Percentiles rank a stretch among this genome's conserved stretches.
phyloP scores from a whole-genome alignment of 1,140 invertebrate genomes.

The Platorchestia sp. region DNA sequence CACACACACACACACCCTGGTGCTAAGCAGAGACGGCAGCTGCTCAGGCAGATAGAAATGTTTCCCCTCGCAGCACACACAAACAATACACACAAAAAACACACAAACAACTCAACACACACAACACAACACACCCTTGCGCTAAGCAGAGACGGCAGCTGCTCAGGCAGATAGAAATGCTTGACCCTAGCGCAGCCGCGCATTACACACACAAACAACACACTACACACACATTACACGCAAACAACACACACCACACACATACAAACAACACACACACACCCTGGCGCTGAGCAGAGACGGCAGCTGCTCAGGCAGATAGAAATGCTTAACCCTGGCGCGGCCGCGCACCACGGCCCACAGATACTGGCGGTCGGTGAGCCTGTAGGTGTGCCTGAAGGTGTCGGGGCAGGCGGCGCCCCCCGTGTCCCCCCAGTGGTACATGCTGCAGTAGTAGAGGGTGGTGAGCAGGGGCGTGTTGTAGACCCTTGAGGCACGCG shows the following conservation, averaged over 20 bases:
- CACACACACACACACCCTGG: conserved; percentile 72
- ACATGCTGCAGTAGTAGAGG: conserved; percentile 71
- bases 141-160: conserved; percentile 75
- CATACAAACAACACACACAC: conserved; percentile 53
- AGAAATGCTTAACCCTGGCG: conserved; percentile 72
- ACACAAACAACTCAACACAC: too few species aligned
- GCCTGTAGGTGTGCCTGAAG: conserved; percentile 71
- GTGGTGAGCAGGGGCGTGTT: conserved; percentile 72
- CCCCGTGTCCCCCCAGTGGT: conserved; percentile 72
- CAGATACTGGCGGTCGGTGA: conserved; percentile 75
- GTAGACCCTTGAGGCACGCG: conserved; percentile 56
- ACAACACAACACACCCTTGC: conserved; percentile 74
- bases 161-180: conserved; percentile 67
- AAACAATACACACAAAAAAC: background rate
- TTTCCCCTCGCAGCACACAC: conserved; percentile 71
- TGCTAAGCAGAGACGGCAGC: conserved; percentile 75
- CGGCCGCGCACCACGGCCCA: conserved; percentile 74
- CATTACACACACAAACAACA: conserved; percentile 69
- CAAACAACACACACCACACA: too few species aligned
- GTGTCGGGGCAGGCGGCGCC: conserved; percentile 70
- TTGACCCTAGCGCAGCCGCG: conserved; percentile 74
- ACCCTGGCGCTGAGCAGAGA: conserved; percentile 76
- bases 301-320: conserved; percentile 73
- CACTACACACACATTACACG: background rate
- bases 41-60: conserved; percentile 69